Evolutionary conservation across 64 coral and sea anemone species (phyloP).

Genomic region (Stylophora pistillata): DNA sequence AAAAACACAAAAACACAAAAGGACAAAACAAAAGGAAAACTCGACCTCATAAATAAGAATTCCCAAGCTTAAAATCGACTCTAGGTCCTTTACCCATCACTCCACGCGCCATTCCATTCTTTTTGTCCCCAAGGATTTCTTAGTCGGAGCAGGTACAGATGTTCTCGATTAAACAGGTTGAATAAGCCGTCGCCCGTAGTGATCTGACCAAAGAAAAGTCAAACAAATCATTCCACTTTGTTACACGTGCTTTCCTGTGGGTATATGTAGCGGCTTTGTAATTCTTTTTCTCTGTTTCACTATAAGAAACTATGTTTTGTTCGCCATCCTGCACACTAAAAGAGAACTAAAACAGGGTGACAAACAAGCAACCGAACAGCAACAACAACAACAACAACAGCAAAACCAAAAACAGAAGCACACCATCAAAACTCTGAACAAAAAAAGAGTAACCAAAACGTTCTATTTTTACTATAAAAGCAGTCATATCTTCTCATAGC

Average conservation of each 20-base stretch:
- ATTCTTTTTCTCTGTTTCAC: no score
- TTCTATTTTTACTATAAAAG: no score
- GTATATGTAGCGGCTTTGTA: background rate
- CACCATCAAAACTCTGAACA: background rate
- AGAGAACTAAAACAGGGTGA: background rate
- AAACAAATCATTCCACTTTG: background rate
- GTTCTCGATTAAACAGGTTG: constrained; percentile 75
- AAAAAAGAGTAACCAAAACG: background rate
- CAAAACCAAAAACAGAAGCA: no score
- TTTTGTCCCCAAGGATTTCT: constrained; percentile 91
- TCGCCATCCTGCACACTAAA: no score
- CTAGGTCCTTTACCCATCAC: constrained; percentile 70
- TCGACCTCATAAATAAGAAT: background rate
- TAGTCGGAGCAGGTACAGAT: constrained; percentile 82
- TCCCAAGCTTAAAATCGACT: background rate
- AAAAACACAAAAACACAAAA: background rate
- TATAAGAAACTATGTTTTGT: no score
- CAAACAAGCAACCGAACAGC: background rate
- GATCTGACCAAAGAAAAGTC: constrained; percentile 43
- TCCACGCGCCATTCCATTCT: constrained; percentile 91
- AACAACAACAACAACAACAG: no score
- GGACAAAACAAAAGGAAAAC: background rate
- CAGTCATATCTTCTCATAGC: no score
- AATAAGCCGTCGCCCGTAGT: constrained; percentile 78
- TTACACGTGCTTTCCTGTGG: background rate